phyloP scores from a whole-genome alignment of 2,888 invertebrate genomes.

The Leptodirus hochenwartii region DNA sequence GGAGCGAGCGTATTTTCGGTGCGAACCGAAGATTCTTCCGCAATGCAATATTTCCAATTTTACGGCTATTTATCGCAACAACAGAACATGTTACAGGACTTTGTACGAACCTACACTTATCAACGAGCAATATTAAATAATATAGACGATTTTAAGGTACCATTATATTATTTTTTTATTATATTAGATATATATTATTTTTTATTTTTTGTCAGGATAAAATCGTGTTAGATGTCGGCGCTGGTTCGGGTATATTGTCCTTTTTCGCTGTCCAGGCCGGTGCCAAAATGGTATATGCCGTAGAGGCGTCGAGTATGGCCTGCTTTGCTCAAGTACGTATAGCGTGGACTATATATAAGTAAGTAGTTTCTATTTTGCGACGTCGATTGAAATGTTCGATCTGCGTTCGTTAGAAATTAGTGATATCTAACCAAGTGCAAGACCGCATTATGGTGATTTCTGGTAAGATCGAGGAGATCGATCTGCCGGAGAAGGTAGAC shows the following conservation, averaged over 20 bases:
- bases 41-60: slow-evolving; percentile 98
- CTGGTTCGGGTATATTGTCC: slow-evolving; percentile 94
- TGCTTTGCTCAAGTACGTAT: slow-evolving; percentile 79
- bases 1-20: slow-evolving; percentile 78
- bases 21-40: slow-evolving; percentile 94
- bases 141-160: slow-evolving; percentile 64
- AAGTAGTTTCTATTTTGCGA: slow-evolving; percentile 2
- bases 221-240: slow-evolving; percentile 93
- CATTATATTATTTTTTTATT: neutral
- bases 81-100: slow-evolving; percentile 99
- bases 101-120: slow-evolving; percentile 94
- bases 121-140: slow-evolving; percentile 93
- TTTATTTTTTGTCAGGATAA: slow-evolving; percentile 36
- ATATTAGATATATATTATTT: slow-evolving; percentile 4
- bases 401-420: slow-evolving; percentile 67
- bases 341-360: slow-evolving; percentile 4
- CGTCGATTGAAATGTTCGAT: slow-evolving; percentile 14
- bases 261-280: slow-evolving; percentile 98
- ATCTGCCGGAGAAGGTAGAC: slow-evolving; percentile 87
- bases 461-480: slow-evolving; percentile 97
- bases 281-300: slow-evolving; percentile 90
- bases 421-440: slow-evolving; percentile 73
- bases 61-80: slow-evolving; percentile 98
- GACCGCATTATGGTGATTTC: slow-evolving; percentile 84
- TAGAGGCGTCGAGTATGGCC: slow-evolving; percentile 99